Conservation (phyloP, 2,113 vertebrate genomes). For the Nicator chloris region DNA sequence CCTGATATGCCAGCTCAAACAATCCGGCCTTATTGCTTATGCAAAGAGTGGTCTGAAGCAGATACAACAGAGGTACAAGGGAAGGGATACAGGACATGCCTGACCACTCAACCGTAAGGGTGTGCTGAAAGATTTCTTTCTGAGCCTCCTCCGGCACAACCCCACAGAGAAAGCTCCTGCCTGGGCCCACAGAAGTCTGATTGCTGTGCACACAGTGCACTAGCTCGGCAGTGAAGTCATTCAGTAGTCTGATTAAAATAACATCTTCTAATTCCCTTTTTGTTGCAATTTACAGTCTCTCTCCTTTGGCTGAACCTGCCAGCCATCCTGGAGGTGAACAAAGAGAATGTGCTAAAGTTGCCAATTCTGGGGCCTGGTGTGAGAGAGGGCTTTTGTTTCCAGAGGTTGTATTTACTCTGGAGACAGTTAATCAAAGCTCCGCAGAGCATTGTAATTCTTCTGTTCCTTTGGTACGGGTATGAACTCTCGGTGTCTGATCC, state of each 20-base stretch:
- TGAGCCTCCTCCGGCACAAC: background rate
- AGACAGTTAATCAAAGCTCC: conserved; percentile 65
- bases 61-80: background rate
- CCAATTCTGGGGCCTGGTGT: conserved; percentile 61
- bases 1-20: background rate
- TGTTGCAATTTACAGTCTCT: conserved; percentile 64
- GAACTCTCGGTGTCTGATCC: conserved; percentile 45
- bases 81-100: background rate
- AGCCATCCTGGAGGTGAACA: conserved; percentile 70
- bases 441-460: conserved; percentile 54
- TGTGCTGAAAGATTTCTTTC: conserved; percentile 51
- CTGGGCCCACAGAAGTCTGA: background rate
- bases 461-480: background rate
- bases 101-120: conserved; percentile 6
- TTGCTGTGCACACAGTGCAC: conserved; percentile 2
- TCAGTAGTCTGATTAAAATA: conserved; percentile 65
- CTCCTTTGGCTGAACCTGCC: conserved; percentile 73
- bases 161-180: background rate
- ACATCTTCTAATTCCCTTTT: conserved; percentile 67
- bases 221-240: conserved; percentile 26
- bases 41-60: background rate
- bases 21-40: background rate
- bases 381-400: conserved; percentile 66
- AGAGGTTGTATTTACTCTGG: conserved; percentile 64
- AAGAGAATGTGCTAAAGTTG: conserved; percentile 68